Percentiles rank a stretch among this genome's conserved stretches.
Conservation (phyloP, 1,140 invertebrate genomes). For the Drosophila pruinosa region DNA sequence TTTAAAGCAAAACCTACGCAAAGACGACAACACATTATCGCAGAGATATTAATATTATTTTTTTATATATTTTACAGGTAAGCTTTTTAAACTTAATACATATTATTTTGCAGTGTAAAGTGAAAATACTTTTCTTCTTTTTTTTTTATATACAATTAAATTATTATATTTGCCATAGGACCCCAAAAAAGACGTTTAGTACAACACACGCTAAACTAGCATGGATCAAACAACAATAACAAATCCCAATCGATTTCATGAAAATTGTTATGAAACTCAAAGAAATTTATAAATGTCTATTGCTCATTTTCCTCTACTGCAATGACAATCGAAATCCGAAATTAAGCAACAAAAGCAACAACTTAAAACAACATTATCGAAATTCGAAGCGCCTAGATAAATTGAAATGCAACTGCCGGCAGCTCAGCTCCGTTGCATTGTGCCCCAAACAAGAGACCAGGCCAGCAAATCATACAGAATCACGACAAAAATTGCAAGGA, state of each 20-base stretch:
- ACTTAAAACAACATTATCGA: constrained; percentile 26
- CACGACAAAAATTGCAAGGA: constrained; percentile 71
- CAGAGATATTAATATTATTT: constrained; percentile 73
- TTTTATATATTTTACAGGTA: constrained; percentile 80
- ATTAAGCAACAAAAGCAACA: constrained; percentile 26
- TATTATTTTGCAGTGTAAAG: neutral
- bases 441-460: constrained; percentile 50
- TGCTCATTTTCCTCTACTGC: constrained; percentile 70
- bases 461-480: constrained; percentile 62
- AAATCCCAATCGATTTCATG: constrained; percentile 30
- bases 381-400: constrained; percentile 34
- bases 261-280: constrained; percentile 80
- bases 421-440: constrained; percentile 28
- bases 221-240: constrained; percentile 58
- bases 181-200: constrained; percentile 39
- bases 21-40: constrained; percentile 36
- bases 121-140: neutral
- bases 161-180: constrained; percentile 28
- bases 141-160: neutral
- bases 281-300: constrained; percentile 70
- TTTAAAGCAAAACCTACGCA: constrained; percentile 30
- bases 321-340: constrained; percentile 46
- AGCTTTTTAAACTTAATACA: constrained; percentile 2
- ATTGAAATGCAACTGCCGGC: constrained; percentile 48
- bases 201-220: constrained; percentile 43